Conservation (phyloP, 2,888 invertebrate species). For the Deilephila elpenor region DNA sequence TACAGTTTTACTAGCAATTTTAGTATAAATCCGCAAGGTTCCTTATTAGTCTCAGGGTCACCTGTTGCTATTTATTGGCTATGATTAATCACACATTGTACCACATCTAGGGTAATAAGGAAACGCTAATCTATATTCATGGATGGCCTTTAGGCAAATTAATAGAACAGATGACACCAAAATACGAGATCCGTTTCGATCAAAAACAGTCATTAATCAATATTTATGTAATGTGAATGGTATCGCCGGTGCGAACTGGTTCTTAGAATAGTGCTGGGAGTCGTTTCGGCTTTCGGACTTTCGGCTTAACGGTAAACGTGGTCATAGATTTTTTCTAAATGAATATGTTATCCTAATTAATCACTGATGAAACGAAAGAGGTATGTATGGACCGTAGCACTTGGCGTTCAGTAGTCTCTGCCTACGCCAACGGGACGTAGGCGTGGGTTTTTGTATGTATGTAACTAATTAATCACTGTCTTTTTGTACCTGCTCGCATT, state of each 20-base stretch:
- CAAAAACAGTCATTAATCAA: constrained; percentile 45
- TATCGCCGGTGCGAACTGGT: constrained; percentile 27
- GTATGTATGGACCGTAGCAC: too few relatives aligned
- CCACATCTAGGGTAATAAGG: constrained; percentile 28
- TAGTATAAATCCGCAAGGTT: background rate
- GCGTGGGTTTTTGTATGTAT: too few relatives aligned
- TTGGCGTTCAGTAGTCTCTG: too few relatives aligned
- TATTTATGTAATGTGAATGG: constrained; percentile 44
- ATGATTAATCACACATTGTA: constrained; percentile 24
- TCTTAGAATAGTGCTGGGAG: background rate
- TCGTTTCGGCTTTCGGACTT: background rate
- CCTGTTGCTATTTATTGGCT: constrained; percentile 14
- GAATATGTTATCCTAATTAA: background rate
- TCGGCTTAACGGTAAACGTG: background rate
- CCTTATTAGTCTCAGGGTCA: constrained; percentile 8
- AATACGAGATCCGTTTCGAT: constrained; percentile 41
- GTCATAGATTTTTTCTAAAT: background rate
- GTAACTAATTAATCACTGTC: too few relatives aligned
- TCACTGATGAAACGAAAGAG: too few relatives aligned
- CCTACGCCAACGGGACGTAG: too few relatives aligned
- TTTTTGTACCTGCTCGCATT: too few relatives aligned
- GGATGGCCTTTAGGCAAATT: constrained; percentile 30
- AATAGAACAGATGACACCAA: constrained; percentile 35
- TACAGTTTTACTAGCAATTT: too few relatives aligned
- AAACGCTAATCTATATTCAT: constrained; percentile 32